Base-by-base conservation (phyloP, 1,140 invertebrate species). In the Spodoptera frugiperda region DNA sequence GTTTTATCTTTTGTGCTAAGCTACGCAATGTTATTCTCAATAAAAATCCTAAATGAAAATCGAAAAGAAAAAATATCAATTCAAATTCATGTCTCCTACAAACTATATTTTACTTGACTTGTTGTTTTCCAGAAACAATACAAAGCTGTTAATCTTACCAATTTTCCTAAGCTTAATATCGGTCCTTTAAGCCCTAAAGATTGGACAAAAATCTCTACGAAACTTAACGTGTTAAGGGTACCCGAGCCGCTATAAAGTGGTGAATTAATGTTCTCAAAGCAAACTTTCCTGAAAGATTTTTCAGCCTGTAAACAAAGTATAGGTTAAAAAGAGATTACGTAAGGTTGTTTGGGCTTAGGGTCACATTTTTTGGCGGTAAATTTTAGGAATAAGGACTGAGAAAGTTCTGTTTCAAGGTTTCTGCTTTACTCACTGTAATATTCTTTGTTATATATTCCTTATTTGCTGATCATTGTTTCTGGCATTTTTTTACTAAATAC, bases 251-350 rank as follows among this genome's bases (percentile, higher is more conserved):
- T 55, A 54, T 71, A 71, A 71, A 71, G n/a, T 10, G 53, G 53
- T 33, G 48, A 53, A 33, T 53, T 53, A 71, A 55, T 71, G 33
- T 57, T 55, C 53, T 46, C 30, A 54, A 44, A 55, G 15, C 33
- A 55, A 55, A 71, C 12, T 54, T 65, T 65, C 48, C 61, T 48
- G 1, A 44, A n/a, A 39, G 53, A 55, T 71, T 71, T 68, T 57
- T 46, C 53, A 71, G 53, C 39, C 53, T 19, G 48, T 68, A 68
- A 68, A 68, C 68, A 71, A 71, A 55, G 53, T 71, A 57, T 71
- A 53, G 51, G 33, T 71, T 71, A 55, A 71, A 55, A 68, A 68
- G 65, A 68, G 65, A 68, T 68, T 68, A 68, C 65, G 48, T 68
- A 30, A 68, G 46, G 65, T 5, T 33, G 65, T 53, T 30, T 21